Base-by-base conservation (phyloP, 1,140 invertebrate species). In the Psilanteris sp. region DNA sequence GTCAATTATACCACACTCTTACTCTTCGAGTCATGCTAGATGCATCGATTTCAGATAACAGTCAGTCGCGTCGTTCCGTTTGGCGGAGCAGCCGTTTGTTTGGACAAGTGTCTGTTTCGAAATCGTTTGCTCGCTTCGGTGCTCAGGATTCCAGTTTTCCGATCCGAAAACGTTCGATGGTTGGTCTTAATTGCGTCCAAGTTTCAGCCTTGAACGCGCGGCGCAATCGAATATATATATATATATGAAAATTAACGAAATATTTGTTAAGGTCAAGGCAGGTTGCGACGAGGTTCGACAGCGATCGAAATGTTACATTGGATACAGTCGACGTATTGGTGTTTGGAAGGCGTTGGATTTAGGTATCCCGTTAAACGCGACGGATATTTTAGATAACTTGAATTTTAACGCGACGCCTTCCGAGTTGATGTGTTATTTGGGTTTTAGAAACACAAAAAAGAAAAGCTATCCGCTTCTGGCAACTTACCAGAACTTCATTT, bases 251-350 rank as follows among this genome's bases (percentile, higher is more conserved):
- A 68, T 71, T 50, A 36, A 55, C 14, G 11, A 10, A 55, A 70
- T 71, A 61, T 66, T 61, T 67, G 67, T 72, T 70, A 77, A 77
- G 72, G 72, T 68, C 55, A 55, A 62, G 54, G 62, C 16, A 24
- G 14, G 15, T n/a, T 16, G 37, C 52, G 24, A 36, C 26, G 32
- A 20, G 18, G 54, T 29, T 59, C 22, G 26, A 52, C 52, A 59
- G 55, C 32, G 43, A 20, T 52, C 20, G 4, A 8, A 9, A 1
- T 43, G 0, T n/a, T n/a, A n/a, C n/a, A n/a, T n/a, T n/a, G n/a
- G n/a, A n/a, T n/a, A n/a, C n/a, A n/a, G n/a, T 36, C 7, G n/a
- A 2, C 2, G 11, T 31, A 34, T 8, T 34, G 31, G 15, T 3
- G 13, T 4, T 18, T 18, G 27, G 3, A 3, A 29, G 3, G 3